Evolutionary conservation across 2,113 vertebrate genomes (phyloP).

Genomic region (Zosterops borbonicus): DNA sequence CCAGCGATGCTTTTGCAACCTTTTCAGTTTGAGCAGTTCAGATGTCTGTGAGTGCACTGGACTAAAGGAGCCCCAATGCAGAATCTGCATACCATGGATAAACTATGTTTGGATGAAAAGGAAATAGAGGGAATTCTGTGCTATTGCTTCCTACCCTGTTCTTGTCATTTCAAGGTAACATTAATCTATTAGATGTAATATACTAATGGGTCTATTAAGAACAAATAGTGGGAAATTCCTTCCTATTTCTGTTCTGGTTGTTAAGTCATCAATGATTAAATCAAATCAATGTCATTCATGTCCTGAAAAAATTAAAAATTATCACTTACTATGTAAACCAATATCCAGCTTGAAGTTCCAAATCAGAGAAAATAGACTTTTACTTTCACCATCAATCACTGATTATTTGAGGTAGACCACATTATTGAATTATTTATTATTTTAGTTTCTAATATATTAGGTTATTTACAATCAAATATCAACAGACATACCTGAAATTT

Average conservation of each 20-base stretch:
- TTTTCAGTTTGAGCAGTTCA: neutral
- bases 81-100: neutral
- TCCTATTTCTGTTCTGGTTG: neutral
- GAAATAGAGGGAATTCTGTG: neutral
- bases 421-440: slow-evolving; percentile 51
- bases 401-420: slow-evolving; percentile 77
- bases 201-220: neutral
- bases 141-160: neutral
- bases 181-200: neutral
- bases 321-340: slow-evolving; percentile 24
- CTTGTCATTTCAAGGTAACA: neutral
- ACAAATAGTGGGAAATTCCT: neutral
- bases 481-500: slow-evolving; percentile 43
- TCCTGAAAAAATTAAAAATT: slow-evolving; percentile 30
- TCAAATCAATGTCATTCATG: neutral
- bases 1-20: neutral
- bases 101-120: neutral
- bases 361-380: slow-evolving; percentile 37
- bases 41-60: neutral
- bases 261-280: neutral
- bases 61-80: neutral
- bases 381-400: slow-evolving; percentile 52
- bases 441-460: slow-evolving; percentile 45
- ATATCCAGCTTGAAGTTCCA: slow-evolving; percentile 49
- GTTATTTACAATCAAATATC: slow-evolving; percentile 56